Conservation (phyloP, 2,113 vertebrate species). For the Malurus alboscapulatus region DNA sequence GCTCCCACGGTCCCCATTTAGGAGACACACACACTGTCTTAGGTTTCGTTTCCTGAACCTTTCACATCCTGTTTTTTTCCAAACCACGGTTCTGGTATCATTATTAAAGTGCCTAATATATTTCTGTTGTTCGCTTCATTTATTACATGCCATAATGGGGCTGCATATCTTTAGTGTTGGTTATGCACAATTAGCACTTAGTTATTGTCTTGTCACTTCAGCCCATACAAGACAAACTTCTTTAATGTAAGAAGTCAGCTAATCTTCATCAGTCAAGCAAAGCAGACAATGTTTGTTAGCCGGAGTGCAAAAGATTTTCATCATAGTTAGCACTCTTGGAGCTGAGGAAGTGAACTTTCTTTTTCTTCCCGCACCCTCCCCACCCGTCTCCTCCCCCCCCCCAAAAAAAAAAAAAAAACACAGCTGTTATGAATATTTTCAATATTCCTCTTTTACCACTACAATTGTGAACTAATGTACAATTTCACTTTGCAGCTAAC, state of each 20-base stretch:
- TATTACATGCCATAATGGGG: slow-evolving; percentile 73
- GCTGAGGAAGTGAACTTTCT: slow-evolving; percentile 3
- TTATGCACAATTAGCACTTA: slow-evolving; percentile 90
- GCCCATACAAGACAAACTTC: slow-evolving; percentile 82
- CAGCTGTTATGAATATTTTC: not conserved
- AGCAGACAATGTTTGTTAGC: slow-evolving; percentile 73
- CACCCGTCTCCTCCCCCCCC: accelerated
- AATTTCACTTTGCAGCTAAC: slow-evolving; percentile 10
- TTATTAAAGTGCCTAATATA: slow-evolving; percentile 76
- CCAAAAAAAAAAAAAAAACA: not conserved
- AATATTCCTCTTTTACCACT: not conserved
- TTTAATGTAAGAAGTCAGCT: slow-evolving; percentile 86
- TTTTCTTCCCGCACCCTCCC: not conserved
- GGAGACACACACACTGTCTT: slow-evolving; percentile 44
- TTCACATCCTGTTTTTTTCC: slow-evolving; percentile 55
- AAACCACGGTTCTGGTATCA: slow-evolving; percentile 60
- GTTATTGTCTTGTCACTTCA: slow-evolving; percentile 91
- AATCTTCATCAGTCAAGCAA: slow-evolving; percentile 85
- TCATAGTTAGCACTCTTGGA: slow-evolving; percentile 60
- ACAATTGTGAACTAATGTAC: not conserved
- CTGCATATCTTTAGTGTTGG: slow-evolving; percentile 78
- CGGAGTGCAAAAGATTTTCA: slow-evolving; percentile 77
- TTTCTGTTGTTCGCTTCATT: slow-evolving; percentile 77
- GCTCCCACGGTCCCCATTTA: slow-evolving; percentile 33
- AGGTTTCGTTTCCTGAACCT: slow-evolving; percentile 68